phyloP scores from a whole-genome alignment of 1,140 invertebrate genomes.

The Zaprionus davidi region DNA sequence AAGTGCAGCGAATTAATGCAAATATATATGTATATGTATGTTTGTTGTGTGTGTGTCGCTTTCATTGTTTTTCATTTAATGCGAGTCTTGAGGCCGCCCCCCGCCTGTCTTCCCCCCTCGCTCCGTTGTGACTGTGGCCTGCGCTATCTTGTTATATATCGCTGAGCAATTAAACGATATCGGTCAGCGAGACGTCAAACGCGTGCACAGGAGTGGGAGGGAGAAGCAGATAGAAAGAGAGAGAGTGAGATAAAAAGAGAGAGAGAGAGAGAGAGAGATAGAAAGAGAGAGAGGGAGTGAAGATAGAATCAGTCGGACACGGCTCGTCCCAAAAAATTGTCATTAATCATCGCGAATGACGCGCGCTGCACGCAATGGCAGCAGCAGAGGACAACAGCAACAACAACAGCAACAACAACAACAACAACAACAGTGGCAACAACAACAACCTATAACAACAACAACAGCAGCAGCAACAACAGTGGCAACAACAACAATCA shows the following conservation, averaged over 20 bases:
- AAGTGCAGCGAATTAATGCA: slow-evolving; percentile 49
- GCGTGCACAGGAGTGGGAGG: slow-evolving; percentile 5
- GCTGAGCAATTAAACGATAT: slow-evolving; percentile 78
- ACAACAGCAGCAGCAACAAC: neutral
- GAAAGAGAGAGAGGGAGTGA: neutral
- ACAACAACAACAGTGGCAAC: neutral
- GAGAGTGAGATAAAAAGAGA: neutral
- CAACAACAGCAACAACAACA: neutral
- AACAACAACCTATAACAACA: slow-evolving; percentile 2
- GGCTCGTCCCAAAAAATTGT: slow-evolving; percentile 71
- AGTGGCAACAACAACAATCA: slow-evolving; percentile 38
- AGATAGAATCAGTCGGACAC: slow-evolving; percentile 41
- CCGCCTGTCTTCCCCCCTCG: neutral
- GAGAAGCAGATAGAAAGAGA: neutral
- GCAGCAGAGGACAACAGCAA: slow-evolving; percentile 11
- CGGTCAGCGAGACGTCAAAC: slow-evolving; percentile 64
- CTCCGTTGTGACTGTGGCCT: neutral
- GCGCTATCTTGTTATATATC: slow-evolving; percentile 78
- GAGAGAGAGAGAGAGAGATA: neutral
- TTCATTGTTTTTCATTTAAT: slow-evolving; percentile 69
- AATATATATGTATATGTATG: slow-evolving; percentile 31
- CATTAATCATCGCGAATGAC: slow-evolving; percentile 72
- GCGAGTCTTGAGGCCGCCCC: slow-evolving; percentile 46
- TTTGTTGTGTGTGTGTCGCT: slow-evolving; percentile 10
- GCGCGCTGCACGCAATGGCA: slow-evolving; percentile 54